These are phyloP conservation scores for Desmophyllum pertusum DNA, from an alignment of 92 coral and sea anemone genomes.

Conservation along the genomic window DNA sequence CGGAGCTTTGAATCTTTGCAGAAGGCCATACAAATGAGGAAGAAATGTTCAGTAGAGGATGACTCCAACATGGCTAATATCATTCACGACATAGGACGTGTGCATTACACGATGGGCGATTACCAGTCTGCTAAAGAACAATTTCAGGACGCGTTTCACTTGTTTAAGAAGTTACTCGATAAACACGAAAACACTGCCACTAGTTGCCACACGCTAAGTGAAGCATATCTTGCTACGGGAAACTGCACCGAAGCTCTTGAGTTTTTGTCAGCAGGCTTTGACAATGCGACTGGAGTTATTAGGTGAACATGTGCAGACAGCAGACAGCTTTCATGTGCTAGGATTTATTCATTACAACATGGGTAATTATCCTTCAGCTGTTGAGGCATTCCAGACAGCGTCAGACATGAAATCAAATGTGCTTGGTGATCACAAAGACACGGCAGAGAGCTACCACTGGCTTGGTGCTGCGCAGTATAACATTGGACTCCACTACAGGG, in stretches of 20 bases:
- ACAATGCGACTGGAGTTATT: neutral
- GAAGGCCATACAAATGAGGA: neutral
- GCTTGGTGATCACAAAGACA: slow-evolving; percentile 41
- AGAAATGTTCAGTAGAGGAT: neutral
- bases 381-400: slow-evolving; percentile 11
- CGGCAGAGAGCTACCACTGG: slow-evolving; percentile 21
- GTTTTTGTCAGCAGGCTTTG: neutral
- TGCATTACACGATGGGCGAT: neutral
- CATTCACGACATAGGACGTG: neutral
- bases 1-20: neutral
- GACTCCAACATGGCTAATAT: neutral
- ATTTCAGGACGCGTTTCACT: neutral
- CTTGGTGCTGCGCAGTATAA: slow-evolving; percentile 36
- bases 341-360: neutral
- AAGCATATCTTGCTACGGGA: neutral
- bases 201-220: neutral
- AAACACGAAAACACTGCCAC: neutral
- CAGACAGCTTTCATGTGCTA: neutral
- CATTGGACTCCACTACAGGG: neutral
- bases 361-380: neutral
- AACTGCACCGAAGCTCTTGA: neutral
- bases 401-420: slow-evolving; percentile 7
- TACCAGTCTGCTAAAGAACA: neutral
- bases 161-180: neutral
- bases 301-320: slow-evolving; percentile 10